phyloP scores from a whole-genome alignment of 1,140 invertebrate genomes.

The Magallana angulata region DNA sequence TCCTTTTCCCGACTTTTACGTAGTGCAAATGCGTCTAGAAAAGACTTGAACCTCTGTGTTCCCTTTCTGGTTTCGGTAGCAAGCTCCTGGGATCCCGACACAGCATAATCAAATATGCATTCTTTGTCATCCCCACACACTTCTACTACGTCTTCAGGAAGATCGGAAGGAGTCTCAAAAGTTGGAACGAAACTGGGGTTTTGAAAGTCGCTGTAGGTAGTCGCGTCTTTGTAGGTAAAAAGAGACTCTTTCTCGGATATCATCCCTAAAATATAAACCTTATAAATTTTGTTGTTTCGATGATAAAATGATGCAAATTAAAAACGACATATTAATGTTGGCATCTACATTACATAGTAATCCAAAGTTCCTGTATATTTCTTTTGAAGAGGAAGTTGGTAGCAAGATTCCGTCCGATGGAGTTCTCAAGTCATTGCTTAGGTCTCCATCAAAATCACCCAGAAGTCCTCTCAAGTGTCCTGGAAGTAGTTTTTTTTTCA shows the following conservation, averaged over 20 bases:
- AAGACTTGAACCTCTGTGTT: too few species aligned
- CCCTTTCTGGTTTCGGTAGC: neutral
- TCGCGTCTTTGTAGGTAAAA: constrained; percentile 48
- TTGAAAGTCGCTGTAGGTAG: constrained; percentile 43
- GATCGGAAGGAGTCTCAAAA: neutral
- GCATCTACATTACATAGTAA: constrained; percentile 40
- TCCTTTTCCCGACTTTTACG: too few species aligned
- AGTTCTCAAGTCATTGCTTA: constrained; percentile 47
- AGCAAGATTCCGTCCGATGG: constrained; percentile 20
- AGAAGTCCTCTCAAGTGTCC: constrained; percentile 47
- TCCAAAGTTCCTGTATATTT: constrained; percentile 52
- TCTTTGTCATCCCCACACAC: constrained; percentile 49
- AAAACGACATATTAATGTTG: too few species aligned
- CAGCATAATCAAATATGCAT: constrained; percentile 47
- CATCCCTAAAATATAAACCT: constrained; percentile 36
- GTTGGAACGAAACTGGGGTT: constrained; percentile 23
- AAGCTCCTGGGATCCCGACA: neutral
- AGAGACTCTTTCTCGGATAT: neutral
- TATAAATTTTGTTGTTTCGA: too few species aligned
- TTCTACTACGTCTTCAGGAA: neutral
- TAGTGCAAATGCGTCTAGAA: too few species aligned
- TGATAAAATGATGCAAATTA: too few species aligned
- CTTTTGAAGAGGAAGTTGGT: constrained; percentile 35
- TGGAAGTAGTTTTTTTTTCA: neutral
- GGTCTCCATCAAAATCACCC: constrained; percentile 53